Evolutionary conservation across 2,888 invertebrate species (phyloP).

Genomic region (Diachrysia chrysitis): DNA sequence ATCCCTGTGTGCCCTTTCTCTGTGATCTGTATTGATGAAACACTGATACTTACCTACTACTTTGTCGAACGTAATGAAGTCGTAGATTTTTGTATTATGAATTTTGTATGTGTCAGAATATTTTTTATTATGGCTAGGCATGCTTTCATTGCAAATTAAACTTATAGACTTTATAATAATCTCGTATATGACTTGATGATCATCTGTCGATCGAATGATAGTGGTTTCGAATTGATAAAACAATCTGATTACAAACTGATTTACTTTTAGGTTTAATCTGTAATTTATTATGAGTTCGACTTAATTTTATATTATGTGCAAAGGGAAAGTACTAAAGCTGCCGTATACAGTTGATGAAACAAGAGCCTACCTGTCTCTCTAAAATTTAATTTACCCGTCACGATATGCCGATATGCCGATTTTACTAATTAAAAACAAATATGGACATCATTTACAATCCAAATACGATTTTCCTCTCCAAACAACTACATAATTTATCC

Average conservation of each 20-base stretch:
- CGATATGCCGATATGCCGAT: neutral
- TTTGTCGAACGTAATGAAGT: slow-evolving; percentile 8
- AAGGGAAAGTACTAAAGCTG: neutral
- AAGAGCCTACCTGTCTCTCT: neutral
- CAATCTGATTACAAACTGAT: no score
- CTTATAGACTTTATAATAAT: neutral
- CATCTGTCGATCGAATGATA: no score
- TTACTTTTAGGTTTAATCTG: neutral
- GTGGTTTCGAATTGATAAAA: no score
- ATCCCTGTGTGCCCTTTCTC: slow-evolving; percentile 18
- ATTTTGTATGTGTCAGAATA: neutral
- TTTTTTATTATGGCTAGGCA: neutral
- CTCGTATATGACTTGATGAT: no score
- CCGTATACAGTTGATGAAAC: neutral
- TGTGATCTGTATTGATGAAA: slow-evolving; percentile 30
- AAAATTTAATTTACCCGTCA: neutral
- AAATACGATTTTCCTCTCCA: neutral
- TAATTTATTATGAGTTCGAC: neutral
- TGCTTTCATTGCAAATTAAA: neutral
- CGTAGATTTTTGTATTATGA: neutral
- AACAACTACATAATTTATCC: neutral
- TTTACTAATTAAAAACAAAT: slow-evolving; percentile 8
- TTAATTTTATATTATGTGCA: neutral
- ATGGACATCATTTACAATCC: neutral
- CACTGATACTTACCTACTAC: slow-evolving; percentile 9